phyloP scores from a whole-genome alignment of 2,888 invertebrate genomes.

The Cheilosia soror region DNA sequence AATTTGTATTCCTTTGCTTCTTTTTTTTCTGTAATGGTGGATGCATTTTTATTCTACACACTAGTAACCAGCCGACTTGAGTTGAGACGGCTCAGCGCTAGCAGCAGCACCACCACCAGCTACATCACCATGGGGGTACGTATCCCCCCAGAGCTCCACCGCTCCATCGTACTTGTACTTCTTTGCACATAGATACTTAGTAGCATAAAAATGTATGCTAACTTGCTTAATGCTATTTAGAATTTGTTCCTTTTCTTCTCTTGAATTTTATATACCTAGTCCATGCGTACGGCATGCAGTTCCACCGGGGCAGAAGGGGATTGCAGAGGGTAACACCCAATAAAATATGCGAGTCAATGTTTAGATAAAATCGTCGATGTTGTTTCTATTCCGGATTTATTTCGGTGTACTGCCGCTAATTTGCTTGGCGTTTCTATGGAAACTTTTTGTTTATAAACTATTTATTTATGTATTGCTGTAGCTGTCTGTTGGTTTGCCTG shows the following conservation, averaged over 20 bases:
- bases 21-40: constrained; percentile 50
- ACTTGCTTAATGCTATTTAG: constrained; percentile 70
- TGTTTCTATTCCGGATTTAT: constrained; percentile 65
- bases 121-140: constrained; percentile 51
- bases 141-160: constrained; percentile 20
- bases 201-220: constrained; percentile 68
- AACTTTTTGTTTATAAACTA: constrained; percentile 57
- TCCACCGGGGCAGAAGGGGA: constrained; percentile 4
- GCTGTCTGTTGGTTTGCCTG: constrained; percentile 27
- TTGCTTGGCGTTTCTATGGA: constrained; percentile 49
- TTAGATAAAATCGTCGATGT: constrained; percentile 56
- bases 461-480: constrained; percentile 46
- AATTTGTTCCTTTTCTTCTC: constrained; percentile 31
- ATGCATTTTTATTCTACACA: constrained; percentile 60
- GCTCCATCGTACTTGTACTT: constrained; percentile 17
- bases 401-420: constrained; percentile 67
- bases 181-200: constrained; percentile 58
- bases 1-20: constrained; percentile 54
- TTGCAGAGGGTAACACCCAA: constrained; percentile 32
- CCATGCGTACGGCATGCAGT: constrained; percentile 19
- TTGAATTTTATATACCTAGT: constrained; percentile 46
- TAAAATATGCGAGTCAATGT: constrained; percentile 73
- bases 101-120: constrained; percentile 35
- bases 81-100: constrained; percentile 25
- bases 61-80: constrained; percentile 36